phyloP scores from a whole-genome alignment of 2,113 vertebrate genomes.

The Sylvicapra grimmia region DNA sequence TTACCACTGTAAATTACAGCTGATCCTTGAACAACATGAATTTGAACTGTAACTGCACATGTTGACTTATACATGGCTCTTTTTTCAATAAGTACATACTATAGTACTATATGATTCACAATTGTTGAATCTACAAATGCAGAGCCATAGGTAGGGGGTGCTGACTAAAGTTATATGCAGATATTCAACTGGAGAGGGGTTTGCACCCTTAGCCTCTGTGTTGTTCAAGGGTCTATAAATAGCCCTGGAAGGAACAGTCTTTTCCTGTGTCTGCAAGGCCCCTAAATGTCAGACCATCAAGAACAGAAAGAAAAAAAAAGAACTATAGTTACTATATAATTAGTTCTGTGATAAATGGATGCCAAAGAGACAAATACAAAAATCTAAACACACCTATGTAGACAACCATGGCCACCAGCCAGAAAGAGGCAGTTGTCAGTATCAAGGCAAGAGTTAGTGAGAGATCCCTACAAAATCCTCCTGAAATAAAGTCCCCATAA shows the following conservation, averaged over 20 bases:
- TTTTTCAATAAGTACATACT: neutral
- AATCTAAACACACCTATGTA: neutral
- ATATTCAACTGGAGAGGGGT: neutral
- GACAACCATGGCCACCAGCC: neutral
- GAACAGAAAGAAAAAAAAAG: neutral
- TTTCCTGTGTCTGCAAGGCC: neutral
- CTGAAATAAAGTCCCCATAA: too few species aligned
- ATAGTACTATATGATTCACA: neutral
- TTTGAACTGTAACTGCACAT: neutral
- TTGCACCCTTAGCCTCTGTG: neutral
- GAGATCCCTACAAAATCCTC: neutral
- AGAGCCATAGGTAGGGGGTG: neutral
- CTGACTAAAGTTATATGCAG: neutral
- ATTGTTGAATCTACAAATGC: neutral
- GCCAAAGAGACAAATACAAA: neutral
- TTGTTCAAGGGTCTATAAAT: neutral
- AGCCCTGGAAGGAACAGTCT: neutral
- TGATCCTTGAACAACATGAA: neutral
- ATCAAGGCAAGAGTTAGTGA: neutral
- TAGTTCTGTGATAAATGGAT: neutral
- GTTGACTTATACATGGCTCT: neutral
- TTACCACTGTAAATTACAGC: neutral
- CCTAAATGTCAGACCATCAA: neutral
- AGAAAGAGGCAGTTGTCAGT: neutral
- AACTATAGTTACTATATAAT: neutral